These are phyloP conservation scores for Maniola hyperantus DNA, from an alignment of 2,888 invertebrate species.

Conservation along the genomic window DNA sequence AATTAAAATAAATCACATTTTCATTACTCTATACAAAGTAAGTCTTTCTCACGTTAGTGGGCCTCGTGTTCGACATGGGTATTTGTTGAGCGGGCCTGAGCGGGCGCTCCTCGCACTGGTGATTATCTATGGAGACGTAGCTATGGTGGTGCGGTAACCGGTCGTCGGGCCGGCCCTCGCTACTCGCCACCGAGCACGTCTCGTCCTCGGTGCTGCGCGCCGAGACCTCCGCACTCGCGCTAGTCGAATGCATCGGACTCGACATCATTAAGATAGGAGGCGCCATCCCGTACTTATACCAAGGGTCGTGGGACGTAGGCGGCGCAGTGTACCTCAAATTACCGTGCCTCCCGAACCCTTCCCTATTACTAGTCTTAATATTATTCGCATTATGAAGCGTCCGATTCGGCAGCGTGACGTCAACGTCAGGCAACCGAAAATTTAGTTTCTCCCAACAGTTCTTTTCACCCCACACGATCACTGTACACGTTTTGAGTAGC, in stretches of 20 bases:
- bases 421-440: slow-evolving; percentile 91
- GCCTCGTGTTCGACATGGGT: slow-evolving; percentile 74
- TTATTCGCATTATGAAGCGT: slow-evolving; percentile 80
- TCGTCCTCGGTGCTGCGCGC: slow-evolving; percentile 84
- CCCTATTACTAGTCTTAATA: slow-evolving; percentile 74
- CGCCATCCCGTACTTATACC: slow-evolving; percentile 80
- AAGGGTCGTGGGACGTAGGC: slow-evolving; percentile 78
- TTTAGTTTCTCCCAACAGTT: slow-evolving; percentile 95
- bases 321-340: slow-evolving; percentile 80
- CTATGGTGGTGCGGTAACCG: slow-evolving; percentile 81
- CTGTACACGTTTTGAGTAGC: slow-evolving; percentile 87
- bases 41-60: slow-evolving; percentile 75
- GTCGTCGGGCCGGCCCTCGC: slow-evolving; percentile 81
- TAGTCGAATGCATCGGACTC: slow-evolving; percentile 84
- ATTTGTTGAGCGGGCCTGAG: slow-evolving; percentile 76
- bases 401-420: slow-evolving; percentile 82
- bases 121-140: slow-evolving; percentile 81
- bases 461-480: slow-evolving; percentile 90
- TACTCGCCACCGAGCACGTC: slow-evolving; percentile 82
- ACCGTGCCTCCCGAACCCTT: slow-evolving; percentile 76
- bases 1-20: slow-evolving; percentile 43
- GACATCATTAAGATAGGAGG: slow-evolving; percentile 82
- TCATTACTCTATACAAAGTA: slow-evolving; percentile 70
- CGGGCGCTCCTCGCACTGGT: slow-evolving; percentile 77
- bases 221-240: slow-evolving; percentile 83